Percentiles rank a stretch among this genome's conserved stretches.
phyloP scores from a whole-genome alignment of 1,140 invertebrate species.

The Berghia stephanieae region DNA sequence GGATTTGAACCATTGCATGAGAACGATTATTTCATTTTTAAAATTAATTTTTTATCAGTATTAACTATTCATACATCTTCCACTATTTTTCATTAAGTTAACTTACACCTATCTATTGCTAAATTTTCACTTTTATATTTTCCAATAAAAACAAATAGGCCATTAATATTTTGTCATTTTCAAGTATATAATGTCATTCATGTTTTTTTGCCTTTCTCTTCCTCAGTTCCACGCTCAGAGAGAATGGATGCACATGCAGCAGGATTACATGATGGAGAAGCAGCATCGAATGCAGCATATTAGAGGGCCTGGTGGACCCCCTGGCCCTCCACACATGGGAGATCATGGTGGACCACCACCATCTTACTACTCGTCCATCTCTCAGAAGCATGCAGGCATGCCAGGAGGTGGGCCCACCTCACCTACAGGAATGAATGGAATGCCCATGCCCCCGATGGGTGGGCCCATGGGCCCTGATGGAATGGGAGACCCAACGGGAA shows the following conservation, averaged over 20 bases:
- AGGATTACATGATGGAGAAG: slow-evolving; percentile 64
- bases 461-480: slow-evolving; percentile 24
- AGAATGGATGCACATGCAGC: slow-evolving; percentile 86
- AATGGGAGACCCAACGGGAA: slow-evolving; percentile 30
- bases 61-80: too few species aligned
- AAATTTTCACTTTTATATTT: too few species aligned
- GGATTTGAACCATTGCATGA: too few species aligned
- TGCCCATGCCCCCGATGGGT: slow-evolving; percentile 31
- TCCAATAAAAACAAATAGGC: too few species aligned
- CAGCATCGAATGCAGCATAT: slow-evolving; percentile 57
- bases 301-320: slow-evolving; percentile 33
- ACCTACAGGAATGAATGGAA: slow-evolving; percentile 22
- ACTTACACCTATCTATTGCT: too few species aligned
- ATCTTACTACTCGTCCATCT: slow-evolving; percentile 60
- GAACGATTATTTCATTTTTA: too few species aligned
- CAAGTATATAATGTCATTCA: too few species aligned
- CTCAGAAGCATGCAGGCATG: slow-evolving; percentile 50
- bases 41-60: too few species aligned
- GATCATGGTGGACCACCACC: slow-evolving; percentile 49
- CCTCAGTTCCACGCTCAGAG: slow-evolving; percentile 60
- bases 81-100: too few species aligned
- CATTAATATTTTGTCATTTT: too few species aligned
- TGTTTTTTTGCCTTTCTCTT: too few species aligned
- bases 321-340: slow-evolving; percentile 32
- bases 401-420: slow-evolving; percentile 32